Base-by-base conservation (phyloP, 2,888 invertebrate genomes). In the Rhamphomyia laevipes region DNA sequence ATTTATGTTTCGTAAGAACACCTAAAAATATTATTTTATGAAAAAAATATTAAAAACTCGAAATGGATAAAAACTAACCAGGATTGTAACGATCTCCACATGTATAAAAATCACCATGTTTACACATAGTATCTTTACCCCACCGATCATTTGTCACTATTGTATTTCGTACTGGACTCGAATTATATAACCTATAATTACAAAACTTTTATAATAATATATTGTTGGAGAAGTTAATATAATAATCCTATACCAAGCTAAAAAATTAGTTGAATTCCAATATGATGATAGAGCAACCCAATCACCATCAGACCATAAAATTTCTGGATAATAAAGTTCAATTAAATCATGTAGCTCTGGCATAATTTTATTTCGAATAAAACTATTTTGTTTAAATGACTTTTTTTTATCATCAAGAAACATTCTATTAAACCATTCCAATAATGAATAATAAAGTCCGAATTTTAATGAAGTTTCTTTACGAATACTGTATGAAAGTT, bases 271-370 rank as follows among this genome's bases (percentile, higher is more conserved):
- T 0, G 91, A 81, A 55, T 79, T 79, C 90, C 91, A 95, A 60
- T 94, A 94, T 1, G 73, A 73, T 53, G 85, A 84, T 1, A 77
- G 68, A 0, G 89, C 86, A 64, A 92, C 93, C 92, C 93, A 93
- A 59, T 94, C 95, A 0, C 95, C 95, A 67, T 95, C 95, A 0
- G 91, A 84, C 94, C 94, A 95, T n/a, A 95, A 67, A 0, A 95
- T 74, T 30, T 90, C 86, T 0, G 86, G 86, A 50, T 76, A 63
- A 59, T 86, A 86, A 50, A 73, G 71, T 51, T 77, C 65, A 21
- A 90, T 74, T 45, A 91, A 62, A 63, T 93, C 92, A 53, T 78
- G 75, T 61, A 94, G 73, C 67, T 94, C 93, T 0, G 89, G 89
- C 55, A 82, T 70, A 15, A 83, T 73, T 68, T 91, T 90, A 3